Percentiles rank a stretch among this genome's conserved stretches.
Evolutionary conservation across 2,888 invertebrate genomes (phyloP).

Genomic region (Corythucha ciliata): DNA sequence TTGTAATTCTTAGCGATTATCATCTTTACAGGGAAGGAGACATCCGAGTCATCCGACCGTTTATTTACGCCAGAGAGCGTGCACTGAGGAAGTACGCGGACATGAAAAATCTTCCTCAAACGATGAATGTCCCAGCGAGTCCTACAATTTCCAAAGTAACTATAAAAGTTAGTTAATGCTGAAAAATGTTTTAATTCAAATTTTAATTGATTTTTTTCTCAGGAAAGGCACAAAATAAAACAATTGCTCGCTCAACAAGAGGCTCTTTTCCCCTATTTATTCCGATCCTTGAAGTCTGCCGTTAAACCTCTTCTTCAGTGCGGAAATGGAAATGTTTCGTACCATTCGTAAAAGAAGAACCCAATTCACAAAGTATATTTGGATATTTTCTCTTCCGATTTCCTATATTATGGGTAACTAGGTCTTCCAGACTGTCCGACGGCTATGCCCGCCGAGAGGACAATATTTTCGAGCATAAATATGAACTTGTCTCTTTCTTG

Average conservation of each 20-base stretch:
- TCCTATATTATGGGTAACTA: no score
- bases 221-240: slow-evolving; percentile 53
- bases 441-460: no score
- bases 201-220: no score
- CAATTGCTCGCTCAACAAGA: slow-evolving; percentile 67
- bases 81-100: slow-evolving; percentile 64
- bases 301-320: slow-evolving; percentile 57
- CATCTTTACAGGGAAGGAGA: slow-evolving; percentile 57
- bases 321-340: no score
- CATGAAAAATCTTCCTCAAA: slow-evolving; percentile 61
- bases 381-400: no score
- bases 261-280: slow-evolving; percentile 62
- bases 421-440: no score
- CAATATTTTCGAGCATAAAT: no score
- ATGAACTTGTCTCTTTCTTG: no score
- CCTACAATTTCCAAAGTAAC: slow-evolving; percentile 47
- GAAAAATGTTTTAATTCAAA: slow-evolving; percentile 6
- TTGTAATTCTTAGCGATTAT: no score
- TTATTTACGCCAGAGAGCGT: slow-evolving; percentile 74
- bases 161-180: not conserved
- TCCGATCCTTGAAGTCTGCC: slow-evolving; percentile 63
- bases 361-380: no score
- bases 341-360: no score
- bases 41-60: slow-evolving; percentile 73
- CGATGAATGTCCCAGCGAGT: slow-evolving; percentile 49